Conservation (phyloP, 2,888 invertebrate species). For the Stenchaetothrips biformis region DNA sequence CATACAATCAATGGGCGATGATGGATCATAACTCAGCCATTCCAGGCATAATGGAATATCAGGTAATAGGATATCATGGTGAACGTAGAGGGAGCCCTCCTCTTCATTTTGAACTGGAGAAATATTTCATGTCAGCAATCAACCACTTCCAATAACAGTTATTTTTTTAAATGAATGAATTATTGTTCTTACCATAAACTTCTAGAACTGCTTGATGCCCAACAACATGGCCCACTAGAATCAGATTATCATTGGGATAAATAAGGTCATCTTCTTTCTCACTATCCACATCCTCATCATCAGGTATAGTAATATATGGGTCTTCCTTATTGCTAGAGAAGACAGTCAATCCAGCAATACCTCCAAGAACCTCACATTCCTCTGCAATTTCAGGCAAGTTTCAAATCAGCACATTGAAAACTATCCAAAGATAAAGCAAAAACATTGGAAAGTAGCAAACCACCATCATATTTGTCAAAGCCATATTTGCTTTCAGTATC, state of each 20-base stretch:
- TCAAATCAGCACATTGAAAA: constrained; percentile 10
- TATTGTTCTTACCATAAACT: constrained; percentile 64
- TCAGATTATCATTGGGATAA: constrained; percentile 80
- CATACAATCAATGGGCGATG: constrained; percentile 28
- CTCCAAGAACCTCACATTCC: constrained; percentile 39
- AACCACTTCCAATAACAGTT: constrained; percentile 16
- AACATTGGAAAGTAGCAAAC: constrained; percentile 50
- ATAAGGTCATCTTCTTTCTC: constrained; percentile 89
- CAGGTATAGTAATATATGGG: constrained; percentile 38
- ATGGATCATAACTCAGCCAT: constrained; percentile 84
- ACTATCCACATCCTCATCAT: constrained; percentile 54
- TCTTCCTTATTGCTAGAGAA: neutral
- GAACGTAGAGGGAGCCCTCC: constrained; percentile 84
- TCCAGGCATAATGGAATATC: constrained; percentile 89
- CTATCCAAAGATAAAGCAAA: neutral
- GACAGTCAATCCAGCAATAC: constrained; percentile 39
- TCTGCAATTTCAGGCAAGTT: constrained; percentile 33
- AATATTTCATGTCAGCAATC: constrained; percentile 31
- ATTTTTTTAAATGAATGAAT: constrained; percentile 23
- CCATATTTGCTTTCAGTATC: constrained; percentile 61
- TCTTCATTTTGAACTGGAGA: constrained; percentile 80
- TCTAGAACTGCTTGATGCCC: constrained; percentile 83
- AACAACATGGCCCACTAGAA: constrained; percentile 80
- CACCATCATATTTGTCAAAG: constrained; percentile 70
- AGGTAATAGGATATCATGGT: constrained; percentile 87